Evolutionary conservation across 1,140 invertebrate species (phyloP).

Genomic region (Calliphora vicina): DNA sequence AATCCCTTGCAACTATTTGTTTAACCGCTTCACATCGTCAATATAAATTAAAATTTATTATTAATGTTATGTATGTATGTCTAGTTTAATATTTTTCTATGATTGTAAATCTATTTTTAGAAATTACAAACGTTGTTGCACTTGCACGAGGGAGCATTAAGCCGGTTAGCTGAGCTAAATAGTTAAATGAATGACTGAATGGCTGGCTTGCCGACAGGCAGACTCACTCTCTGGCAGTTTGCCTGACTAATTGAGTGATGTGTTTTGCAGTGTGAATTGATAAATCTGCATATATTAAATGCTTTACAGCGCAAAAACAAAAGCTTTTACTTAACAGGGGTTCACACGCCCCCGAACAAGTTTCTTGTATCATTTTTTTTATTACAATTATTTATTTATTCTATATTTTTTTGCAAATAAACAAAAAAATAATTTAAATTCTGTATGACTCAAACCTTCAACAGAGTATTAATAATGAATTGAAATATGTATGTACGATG

Average conservation of each 20-base stretch:
- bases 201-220: background rate
- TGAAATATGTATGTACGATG: background rate
- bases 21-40: too few species aligned
- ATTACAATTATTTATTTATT: constrained; percentile 30
- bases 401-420: background rate
- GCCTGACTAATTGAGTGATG: background rate
- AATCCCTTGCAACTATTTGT: constrained; percentile 54
- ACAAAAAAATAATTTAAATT: constrained; percentile 1
- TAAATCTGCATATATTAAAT: background rate
- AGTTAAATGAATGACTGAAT: background rate
- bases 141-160: constrained; percentile 20
- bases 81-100: background rate
- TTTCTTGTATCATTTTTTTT: background rate
- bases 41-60: background rate
- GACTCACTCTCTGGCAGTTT: background rate
- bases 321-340: constrained; percentile 18
- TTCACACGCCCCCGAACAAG: constrained; percentile 31
- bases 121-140: constrained; percentile 25
- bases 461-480: constrained; percentile 23
- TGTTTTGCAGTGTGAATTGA: background rate
- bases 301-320: background rate
- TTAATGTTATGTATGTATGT: background rate
- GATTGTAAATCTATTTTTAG: constrained; percentile 32
- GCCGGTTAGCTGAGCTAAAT: background rate
- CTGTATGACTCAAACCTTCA: constrained; percentile 28